Evolutionary conservation across 2,888 invertebrate genomes (phyloP).

Genomic region (Hedychridium roseum): DNA sequence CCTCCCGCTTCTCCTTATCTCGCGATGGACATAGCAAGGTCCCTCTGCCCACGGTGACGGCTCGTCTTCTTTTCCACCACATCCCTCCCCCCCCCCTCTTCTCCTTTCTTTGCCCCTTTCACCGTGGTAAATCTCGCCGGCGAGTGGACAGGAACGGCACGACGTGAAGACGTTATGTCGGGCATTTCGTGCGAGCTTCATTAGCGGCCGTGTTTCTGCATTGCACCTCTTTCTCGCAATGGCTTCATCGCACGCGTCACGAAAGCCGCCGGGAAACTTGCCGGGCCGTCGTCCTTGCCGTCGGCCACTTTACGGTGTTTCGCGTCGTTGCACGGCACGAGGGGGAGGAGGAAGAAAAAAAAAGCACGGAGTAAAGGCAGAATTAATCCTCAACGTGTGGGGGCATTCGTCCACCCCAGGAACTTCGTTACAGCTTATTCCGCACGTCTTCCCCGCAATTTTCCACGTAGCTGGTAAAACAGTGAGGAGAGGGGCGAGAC

Average conservation of each 20-base stretch:
- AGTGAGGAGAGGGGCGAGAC: no score
- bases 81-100: constrained; percentile 6
- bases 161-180: no score
- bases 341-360: constrained; percentile 1
- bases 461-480: no score
- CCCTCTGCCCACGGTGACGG: neutral
- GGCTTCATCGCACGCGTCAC: neutral
- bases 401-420: no score
- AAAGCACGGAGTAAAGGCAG: neutral
- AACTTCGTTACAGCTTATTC: no score
- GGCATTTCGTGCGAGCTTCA: neutral
- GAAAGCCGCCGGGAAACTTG: constrained; percentile 5
- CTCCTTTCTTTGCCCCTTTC: constrained; percentile 8
- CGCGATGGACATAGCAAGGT: neutral
- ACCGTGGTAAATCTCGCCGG: neutral
- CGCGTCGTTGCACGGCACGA: neutral
- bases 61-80: neutral
- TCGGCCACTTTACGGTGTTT: neutral
- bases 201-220: neutral
- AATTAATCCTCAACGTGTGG: no score
- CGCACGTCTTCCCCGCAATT: no score
- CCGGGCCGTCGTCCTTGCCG: neutral
- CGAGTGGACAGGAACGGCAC: no score
- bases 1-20: neutral
- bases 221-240: constrained; percentile 5